A percentile compares a stretch with the other conserved stretches of the same genome.
Evolutionary conservation across 2,113 vertebrate species (phyloP).

Genomic region (Bufo gargarizans): DNA sequence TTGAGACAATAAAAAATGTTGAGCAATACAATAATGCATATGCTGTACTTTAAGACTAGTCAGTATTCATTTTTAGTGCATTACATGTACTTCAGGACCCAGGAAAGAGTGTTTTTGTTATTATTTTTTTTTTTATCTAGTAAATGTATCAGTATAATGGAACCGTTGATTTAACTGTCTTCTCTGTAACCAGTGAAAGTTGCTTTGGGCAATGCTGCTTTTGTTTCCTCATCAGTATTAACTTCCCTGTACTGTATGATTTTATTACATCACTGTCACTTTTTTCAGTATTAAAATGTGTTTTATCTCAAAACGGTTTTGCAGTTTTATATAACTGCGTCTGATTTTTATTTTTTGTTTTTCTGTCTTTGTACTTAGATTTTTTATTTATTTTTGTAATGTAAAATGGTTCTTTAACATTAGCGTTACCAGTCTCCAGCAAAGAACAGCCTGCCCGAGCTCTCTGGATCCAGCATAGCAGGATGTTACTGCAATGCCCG

Average conservation of each 20-base stretch:
- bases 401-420: too few species aligned
- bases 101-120: neutral
- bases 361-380: too few species aligned
- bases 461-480: too few species aligned
- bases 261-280: constrained; percentile 8
- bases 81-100: neutral
- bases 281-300: constrained; percentile 45
- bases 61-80: neutral
- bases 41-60: neutral
- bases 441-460: too few species aligned
- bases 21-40: constrained; percentile 16
- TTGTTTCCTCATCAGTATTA: constrained; percentile 40
- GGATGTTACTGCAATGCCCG: too few species aligned
- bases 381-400: too few species aligned
- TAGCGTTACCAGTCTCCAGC: too few species aligned
- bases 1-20: neutral
- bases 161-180: neutral
- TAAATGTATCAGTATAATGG: constrained; percentile 12
- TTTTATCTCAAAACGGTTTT: constrained; percentile 4
- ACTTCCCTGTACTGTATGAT: constrained; percentile 21
- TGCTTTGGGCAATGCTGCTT: constrained; percentile 13
- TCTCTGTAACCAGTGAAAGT: neutral
- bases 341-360: too few species aligned
- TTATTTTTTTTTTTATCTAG: neutral
- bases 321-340: neutral